Conservation (phyloP, 2,888 invertebrate species). For the Notodromas monacha region DNA sequence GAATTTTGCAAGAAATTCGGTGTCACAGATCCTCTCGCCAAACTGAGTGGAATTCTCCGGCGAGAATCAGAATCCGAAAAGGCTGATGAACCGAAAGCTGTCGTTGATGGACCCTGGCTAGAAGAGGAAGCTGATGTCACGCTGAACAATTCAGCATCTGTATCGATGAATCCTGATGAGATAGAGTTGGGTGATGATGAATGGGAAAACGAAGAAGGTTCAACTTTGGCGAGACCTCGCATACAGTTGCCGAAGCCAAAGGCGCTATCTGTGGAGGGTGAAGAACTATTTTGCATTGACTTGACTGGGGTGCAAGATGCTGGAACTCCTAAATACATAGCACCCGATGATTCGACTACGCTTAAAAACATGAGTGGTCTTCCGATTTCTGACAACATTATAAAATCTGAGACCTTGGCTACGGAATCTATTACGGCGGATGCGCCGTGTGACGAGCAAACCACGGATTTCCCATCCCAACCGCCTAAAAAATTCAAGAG, state of each 20-base stretch:
- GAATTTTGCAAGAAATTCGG: slow-evolving; percentile 21
- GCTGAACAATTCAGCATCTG: slow-evolving; percentile 5
- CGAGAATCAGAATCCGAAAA: background rate
- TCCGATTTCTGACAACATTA: too few species aligned
- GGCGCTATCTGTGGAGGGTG: too few species aligned
- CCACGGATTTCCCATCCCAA: background rate
- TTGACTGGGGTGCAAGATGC: too few species aligned
- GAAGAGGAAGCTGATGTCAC: background rate
- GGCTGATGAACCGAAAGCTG: background rate
- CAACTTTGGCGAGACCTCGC: too few species aligned
- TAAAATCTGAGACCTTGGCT: background rate
- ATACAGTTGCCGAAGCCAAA: background rate
- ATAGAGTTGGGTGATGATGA: slow-evolving; percentile 13
- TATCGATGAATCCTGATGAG: slow-evolving; percentile 13
- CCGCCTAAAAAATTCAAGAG: background rate
- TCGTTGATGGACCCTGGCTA: too few species aligned
- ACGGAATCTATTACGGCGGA: background rate
- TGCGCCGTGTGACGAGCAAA: too few species aligned
- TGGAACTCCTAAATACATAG: too few species aligned
- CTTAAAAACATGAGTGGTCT: too few species aligned
- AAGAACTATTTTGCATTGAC: too few species aligned
- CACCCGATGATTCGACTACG: background rate
- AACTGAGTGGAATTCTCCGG: slow-evolving; percentile 12
- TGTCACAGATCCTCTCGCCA: slow-evolving; percentile 44
- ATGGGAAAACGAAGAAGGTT: too few species aligned